Conservation (phyloP, 2,113 vertebrate genomes). For the Aplodontia rufa region DNA sequence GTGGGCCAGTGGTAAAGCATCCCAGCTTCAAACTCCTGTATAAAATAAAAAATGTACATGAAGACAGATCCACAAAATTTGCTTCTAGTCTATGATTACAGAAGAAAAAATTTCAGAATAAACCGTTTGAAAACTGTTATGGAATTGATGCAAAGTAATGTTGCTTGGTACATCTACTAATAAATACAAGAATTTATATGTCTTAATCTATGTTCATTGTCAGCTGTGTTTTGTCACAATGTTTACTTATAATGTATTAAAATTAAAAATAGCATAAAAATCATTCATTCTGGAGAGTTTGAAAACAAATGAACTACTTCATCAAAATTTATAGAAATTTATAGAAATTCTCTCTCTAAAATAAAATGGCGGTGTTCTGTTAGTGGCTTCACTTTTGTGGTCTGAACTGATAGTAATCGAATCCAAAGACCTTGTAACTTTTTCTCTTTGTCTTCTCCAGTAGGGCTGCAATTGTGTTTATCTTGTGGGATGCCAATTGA, state of each 20-base stretch:
- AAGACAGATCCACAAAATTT: neutral
- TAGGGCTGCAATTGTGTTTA: neutral
- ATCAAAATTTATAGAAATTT: neutral
- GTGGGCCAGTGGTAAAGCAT: too few species aligned
- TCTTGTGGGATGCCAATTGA: accelerated
- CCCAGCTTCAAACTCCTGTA: too few species aligned
- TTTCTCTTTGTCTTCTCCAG: accelerated
- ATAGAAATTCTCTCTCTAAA: neutral
- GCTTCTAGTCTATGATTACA: neutral
- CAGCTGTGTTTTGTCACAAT: neutral
- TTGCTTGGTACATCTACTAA: neutral
- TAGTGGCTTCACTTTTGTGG: neutral
- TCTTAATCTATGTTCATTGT: neutral
- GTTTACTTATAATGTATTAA: neutral
- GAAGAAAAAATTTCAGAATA: neutral
- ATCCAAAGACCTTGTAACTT: too few species aligned
- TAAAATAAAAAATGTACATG: accelerated
- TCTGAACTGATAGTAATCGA: too few species aligned
- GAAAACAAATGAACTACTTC: too few species aligned
- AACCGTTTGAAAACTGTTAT: neutral
- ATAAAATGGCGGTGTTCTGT: neutral
- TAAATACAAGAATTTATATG: neutral
- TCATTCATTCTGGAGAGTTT: neutral
- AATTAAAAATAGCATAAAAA: neutral
- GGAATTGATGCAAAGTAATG: neutral